phyloP scores from a whole-genome alignment of 2,113 vertebrate species.

The Nansenia antarctica region DNA sequence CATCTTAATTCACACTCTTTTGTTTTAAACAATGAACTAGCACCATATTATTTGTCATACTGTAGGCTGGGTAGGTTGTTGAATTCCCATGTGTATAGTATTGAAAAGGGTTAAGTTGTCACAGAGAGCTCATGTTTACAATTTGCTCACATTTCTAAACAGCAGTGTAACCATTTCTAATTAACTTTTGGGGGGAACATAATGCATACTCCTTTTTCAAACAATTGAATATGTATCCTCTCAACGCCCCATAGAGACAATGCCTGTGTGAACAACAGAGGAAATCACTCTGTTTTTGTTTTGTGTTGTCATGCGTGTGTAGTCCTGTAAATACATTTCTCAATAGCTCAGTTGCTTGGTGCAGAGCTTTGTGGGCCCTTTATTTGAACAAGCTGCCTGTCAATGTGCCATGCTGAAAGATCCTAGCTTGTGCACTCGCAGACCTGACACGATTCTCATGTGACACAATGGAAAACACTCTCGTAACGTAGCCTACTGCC shows the following conservation, averaged over 20 bases:
- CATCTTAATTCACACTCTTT: conserved; percentile 46
- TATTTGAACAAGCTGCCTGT: conserved; percentile 73
- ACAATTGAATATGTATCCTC: conserved; percentile 29
- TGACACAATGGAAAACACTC: conserved; percentile 63
- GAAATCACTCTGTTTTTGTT: conserved; percentile 57
- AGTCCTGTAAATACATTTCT: conserved; percentile 53
- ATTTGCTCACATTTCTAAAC: conserved; percentile 49
- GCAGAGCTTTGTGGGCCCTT: conserved; percentile 51
- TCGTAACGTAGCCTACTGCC: conserved; percentile 31
- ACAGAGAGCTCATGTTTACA: conserved; percentile 40
- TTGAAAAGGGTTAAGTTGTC: conserved; percentile 23
- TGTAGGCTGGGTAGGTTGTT: conserved; percentile 32
- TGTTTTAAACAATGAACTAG: conserved; percentile 33
- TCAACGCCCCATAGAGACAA: conserved; percentile 47
- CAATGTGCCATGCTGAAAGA: conserved; percentile 55
- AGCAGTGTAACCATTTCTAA: conserved; percentile 41
- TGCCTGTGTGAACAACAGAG: conserved; percentile 25
- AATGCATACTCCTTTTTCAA: conserved; percentile 22
- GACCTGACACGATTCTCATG: conserved; percentile 57
- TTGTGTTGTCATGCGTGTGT: conserved; percentile 57
- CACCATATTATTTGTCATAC: conserved; percentile 44
- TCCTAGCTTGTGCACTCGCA: conserved; percentile 45
- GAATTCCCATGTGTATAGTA: conserved; percentile 19
- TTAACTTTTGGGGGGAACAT: conserved; percentile 28
- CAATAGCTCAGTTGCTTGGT: conserved; percentile 27